Base-by-base conservation (phyloP, 2,888 invertebrate genomes). In the Bombylius major region DNA sequence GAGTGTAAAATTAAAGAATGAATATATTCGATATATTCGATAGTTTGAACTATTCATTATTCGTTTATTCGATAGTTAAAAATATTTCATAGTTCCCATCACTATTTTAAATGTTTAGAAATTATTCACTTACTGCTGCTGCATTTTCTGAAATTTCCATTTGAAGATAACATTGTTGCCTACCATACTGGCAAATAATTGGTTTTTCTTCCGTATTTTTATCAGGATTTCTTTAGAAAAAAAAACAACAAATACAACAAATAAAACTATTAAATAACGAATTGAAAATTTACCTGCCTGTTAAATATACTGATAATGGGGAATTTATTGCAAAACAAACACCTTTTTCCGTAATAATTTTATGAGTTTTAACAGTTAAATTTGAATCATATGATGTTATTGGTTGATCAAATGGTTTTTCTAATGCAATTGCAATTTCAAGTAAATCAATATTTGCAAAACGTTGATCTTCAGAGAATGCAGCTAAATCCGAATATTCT, bases 321-420 rank as follows among this genome's bases (percentile, higher is more conserved):
- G 84, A 82, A 65, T 85, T 86, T 39, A 82, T 78, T 5, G 78
- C 76, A 65, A 80, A 81, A 62, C 86, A 87, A 0, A 78, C 73
- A 0, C 86, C 86, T 7, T 77, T 70, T 63, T 87, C 86, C 0
- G 84, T 83, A 75, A 86, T 78, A 1, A 82, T 76, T 0, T 65
- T 62, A 42, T 62, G 61, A 8, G 69, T 66, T 31, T 67, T 60
- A 12, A 71, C 65, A 23, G 65, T 55, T 47, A 65, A 64, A 50
- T 64, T 56, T 7, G 60, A 52, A 55, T 61, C 54, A 39, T 65
- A 70, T 33, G 66, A 68, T 47, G 62, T 65, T 23, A 69, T 62
- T 6, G 63, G 63, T 59, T 70, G 70, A 4, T 69, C 65, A n/a
- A 68, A 69, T 4, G 65, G 64, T 31, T 67, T 62, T 56, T 68